phyloP scores from a whole-genome alignment of 2,797 vertebrate genomes.

The Chanos chanos region DNA sequence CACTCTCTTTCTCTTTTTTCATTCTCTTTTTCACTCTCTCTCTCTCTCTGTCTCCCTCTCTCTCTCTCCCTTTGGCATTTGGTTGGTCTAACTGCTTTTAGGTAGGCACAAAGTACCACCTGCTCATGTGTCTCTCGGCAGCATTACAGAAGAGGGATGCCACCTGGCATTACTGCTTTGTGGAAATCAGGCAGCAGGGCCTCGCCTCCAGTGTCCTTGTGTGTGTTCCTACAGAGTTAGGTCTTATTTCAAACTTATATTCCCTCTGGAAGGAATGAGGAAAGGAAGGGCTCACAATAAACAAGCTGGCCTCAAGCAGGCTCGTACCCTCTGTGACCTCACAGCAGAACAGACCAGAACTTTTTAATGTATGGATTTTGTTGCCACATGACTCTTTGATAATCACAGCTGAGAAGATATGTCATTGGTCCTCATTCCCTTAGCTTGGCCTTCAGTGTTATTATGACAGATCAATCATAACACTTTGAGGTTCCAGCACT shows the following conservation, averaged over 20 bases:
- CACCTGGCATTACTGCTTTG: conserved; percentile 45
- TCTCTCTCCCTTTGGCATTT: conserved; percentile 3
- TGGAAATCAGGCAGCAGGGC: conserved; percentile 16
- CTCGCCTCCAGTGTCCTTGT: conserved; percentile 22
- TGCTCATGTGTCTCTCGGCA: conserved; percentile 43
- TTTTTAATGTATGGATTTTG: no score
- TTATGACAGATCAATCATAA: no score
- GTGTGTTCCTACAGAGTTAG: conserved; percentile 27
- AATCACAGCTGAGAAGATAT: no score
- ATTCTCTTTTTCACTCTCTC: no score
- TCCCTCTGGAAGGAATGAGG: conserved; percentile 29
- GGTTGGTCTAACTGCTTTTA: conserved; percentile 12
- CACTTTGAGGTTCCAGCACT: no score
- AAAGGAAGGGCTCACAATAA: conserved; percentile 37
- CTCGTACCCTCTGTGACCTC: conserved; percentile 20
- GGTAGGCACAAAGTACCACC: conserved; percentile 47
- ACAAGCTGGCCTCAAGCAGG: conserved; percentile 22
- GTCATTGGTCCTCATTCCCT: no score
- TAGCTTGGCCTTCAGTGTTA: no score
- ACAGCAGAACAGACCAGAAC: no score
- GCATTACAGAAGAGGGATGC: conserved; percentile 43
- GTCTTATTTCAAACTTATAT: conserved; percentile 42
- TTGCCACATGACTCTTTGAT: no score
- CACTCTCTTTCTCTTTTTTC: no score
- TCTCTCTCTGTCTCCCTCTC: conserved; percentile 15